Conservation (phyloP, 2,797 vertebrate species). For the Lepus oiostolus region DNA sequence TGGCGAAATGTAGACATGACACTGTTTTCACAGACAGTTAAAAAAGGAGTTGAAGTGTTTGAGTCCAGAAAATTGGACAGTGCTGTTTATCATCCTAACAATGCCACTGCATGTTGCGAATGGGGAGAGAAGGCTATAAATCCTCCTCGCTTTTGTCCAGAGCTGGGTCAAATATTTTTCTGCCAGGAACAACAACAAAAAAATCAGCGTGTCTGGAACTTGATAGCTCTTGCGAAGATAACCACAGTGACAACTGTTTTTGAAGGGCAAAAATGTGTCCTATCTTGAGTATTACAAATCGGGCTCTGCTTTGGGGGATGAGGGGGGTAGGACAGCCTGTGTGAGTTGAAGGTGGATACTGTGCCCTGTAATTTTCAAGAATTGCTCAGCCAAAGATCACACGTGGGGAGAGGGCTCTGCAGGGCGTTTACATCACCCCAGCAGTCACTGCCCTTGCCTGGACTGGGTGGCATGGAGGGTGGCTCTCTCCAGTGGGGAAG, state of each 20-base stretch:
- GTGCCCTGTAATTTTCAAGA: constrained; percentile 83
- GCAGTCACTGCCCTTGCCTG: background rate
- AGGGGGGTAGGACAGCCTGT: constrained; percentile 45
- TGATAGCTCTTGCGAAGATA: constrained; percentile 89
- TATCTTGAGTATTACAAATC: constrained; percentile 87
- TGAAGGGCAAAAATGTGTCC: constrained; percentile 90
- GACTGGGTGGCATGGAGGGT: background rate
- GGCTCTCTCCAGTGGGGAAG: background rate
- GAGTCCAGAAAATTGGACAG: constrained; percentile 91
- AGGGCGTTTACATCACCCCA: constrained; percentile 81
- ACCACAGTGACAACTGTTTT: constrained; percentile 87
- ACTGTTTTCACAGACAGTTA: constrained; percentile 90
- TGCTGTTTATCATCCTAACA: constrained; percentile 92
- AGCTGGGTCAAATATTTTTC: constrained; percentile 88
- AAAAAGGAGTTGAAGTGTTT: constrained; percentile 90
- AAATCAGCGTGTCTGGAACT: constrained; percentile 89
- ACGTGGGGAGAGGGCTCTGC: background rate
- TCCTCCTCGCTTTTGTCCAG: constrained; percentile 85
- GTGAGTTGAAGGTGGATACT: constrained; percentile 78
- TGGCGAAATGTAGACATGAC: constrained; percentile 89
- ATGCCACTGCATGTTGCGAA: constrained; percentile 85
- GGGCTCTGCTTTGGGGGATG: constrained; percentile 69
- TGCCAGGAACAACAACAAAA: constrained; percentile 81
- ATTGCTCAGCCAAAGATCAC: constrained; percentile 72
- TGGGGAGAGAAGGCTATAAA: constrained; percentile 88